These are phyloP conservation scores for Orthonyx spaldingii DNA, from an alignment of 2,113 vertebrate genomes.

Conservation along the genomic window DNA sequence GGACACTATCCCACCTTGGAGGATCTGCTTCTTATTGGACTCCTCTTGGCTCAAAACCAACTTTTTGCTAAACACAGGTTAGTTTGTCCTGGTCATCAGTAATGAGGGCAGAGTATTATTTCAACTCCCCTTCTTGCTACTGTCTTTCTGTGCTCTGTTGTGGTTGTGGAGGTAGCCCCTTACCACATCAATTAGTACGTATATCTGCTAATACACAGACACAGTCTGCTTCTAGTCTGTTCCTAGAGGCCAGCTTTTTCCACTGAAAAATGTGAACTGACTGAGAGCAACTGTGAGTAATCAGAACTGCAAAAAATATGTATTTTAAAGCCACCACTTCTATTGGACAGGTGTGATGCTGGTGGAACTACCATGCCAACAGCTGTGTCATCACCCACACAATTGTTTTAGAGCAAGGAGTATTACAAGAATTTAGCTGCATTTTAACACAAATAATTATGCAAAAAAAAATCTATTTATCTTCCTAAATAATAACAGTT, in stretches of 20 bases:
- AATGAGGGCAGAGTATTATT: not conserved
- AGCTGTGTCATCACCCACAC: not conserved
- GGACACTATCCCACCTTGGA: not conserved
- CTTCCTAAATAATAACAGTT: not conserved
- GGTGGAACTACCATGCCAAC: not conserved
- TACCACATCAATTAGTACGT: no score
- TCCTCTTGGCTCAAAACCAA: not conserved
- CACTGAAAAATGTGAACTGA: not conserved
- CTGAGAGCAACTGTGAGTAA: not conserved
- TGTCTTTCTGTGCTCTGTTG: not conserved
- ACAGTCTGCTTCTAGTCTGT: not conserved
- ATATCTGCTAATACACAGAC: not conserved
- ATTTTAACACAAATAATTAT: not conserved
- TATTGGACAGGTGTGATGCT: not conserved
- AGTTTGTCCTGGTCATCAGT: not conserved
- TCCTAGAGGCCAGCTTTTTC: not conserved
- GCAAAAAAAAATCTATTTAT: not conserved
- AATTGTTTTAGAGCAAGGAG: not conserved
- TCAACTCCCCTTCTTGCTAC: fast-evolving
- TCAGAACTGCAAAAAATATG: fast-evolving
- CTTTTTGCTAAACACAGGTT: not conserved
- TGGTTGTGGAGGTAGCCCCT: not conserved
- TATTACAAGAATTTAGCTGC: not conserved
- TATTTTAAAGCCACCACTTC: not conserved
- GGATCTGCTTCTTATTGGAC: not conserved